Evolutionary conservation across 2,797 vertebrate species (phyloP), one percentile per base, ranked within the genome.

Genomic region (Sebastiscus tertius): DNA sequence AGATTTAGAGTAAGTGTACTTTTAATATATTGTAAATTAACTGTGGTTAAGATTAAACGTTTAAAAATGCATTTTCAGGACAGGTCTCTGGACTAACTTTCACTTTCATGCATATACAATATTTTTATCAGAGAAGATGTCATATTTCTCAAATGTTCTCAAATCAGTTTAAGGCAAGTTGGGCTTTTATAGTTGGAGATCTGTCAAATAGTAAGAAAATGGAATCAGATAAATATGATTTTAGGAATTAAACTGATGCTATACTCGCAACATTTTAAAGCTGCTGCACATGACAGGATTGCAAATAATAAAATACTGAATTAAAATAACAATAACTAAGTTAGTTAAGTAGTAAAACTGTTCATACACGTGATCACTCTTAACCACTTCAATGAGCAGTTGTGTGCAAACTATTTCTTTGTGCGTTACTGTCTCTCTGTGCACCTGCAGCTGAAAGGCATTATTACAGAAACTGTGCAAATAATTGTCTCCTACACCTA

Each of bases 151-250:
- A 12, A n/a, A 7, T 71, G 18, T 54, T 76, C 36, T 6, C 18
- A 36, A 29, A 22, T 61, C 13, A 0, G 22, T 70, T 84, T 87
- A 87, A 87, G 80, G 80, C 80, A 70, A 73, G 33, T 46, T 33
- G 76, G 70, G 65, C 34, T 71, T 60, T 27, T 7, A 74, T 26
- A 54, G 39, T 3, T 62, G 6, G 13, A 42, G n/a, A 36, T 46
- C 26, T 67, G 62, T 52, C 4, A n/a, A 62, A 63, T 24, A 9
- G 13, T 42, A 14, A 20, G 14, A 69, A 36, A 10, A 31, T 8
- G 12, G 4, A 1, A n/a, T 8, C 18, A 4, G 24, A 5, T 49
- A 3, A 14, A 7, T 62, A 0, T 3, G 14, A 20, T 67, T 39
- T 61, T 24, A 66, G 22, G 5, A 31, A 12, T 54, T 36, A 24